Conservation (phyloP, 2,113 vertebrate species). For the Malurus elegans region DNA sequence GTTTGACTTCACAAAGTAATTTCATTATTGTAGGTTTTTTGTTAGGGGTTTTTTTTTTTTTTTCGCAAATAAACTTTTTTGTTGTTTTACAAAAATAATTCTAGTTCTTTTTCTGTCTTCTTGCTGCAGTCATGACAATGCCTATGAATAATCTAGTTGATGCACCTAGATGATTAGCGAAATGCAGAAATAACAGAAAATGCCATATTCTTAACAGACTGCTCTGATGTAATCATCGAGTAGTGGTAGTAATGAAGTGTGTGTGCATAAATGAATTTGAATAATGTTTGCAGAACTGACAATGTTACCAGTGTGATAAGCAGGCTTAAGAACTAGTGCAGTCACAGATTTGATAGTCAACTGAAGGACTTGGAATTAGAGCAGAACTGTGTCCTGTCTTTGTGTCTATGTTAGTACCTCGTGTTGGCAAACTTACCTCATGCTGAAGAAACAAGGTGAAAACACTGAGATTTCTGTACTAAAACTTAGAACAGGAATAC, state of each 20-base stretch:
- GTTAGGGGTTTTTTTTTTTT: neutral
- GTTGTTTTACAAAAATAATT: neutral
- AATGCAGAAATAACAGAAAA: neutral
- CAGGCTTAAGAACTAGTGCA: neutral
- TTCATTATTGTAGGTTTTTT: neutral
- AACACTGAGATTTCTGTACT: conserved; percentile 87
- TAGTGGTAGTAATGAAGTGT: neutral
- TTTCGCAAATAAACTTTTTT: neutral
- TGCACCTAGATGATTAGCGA: neutral
- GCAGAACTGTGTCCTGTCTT: conserved; percentile 84
- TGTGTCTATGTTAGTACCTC: conserved; percentile 85
- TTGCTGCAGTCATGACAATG: neutral
- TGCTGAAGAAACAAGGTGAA: conserved; percentile 86
- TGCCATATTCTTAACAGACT: neutral
- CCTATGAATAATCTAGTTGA: neutral
- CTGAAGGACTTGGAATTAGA: conserved; percentile 85
- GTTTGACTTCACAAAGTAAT: neutral
- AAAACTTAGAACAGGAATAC: conserved; percentile 69
- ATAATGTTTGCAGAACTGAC: neutral
- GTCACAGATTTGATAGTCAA: conserved; percentile 74
- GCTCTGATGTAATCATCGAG: neutral
- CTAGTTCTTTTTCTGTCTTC: neutral
- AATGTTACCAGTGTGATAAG: neutral
- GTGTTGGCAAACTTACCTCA: conserved; percentile 86
- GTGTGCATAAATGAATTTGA: neutral